Conservation (phyloP, 2,888 invertebrate genomes). For the Phaedon cochleariae region DNA sequence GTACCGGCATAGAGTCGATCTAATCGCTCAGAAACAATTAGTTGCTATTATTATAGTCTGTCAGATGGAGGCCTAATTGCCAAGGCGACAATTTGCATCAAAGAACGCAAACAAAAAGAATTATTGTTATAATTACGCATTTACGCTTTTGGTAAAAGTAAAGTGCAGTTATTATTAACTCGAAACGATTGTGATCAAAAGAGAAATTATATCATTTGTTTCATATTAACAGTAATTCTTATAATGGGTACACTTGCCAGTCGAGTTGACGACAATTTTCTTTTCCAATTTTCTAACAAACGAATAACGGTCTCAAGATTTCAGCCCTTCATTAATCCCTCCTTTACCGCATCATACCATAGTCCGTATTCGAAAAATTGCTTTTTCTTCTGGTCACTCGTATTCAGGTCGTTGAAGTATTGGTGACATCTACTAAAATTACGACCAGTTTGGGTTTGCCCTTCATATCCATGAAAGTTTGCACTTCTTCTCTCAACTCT, state of each 20-base stretch:
- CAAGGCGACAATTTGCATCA: constrained; percentile 1
- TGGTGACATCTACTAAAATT: too few relatives aligned
- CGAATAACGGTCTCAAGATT: neutral
- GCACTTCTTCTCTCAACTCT: too few relatives aligned
- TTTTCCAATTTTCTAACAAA: constrained; percentile 21
- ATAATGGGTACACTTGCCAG: constrained; percentile 4
- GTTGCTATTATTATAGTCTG: neutral
- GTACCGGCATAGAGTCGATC: neutral
- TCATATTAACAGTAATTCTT: constrained; percentile 6
- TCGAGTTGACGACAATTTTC: constrained; percentile 22
- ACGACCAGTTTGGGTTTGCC: too few relatives aligned
- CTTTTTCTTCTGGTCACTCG: too few relatives aligned
- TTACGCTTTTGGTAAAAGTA: constrained; percentile 12
- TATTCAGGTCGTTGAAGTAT: too few relatives aligned
- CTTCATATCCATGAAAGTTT: too few relatives aligned
- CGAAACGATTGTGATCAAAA: neutral
- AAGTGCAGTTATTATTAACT: constrained; percentile 20
- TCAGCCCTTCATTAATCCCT: neutral
- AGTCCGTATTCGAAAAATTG: too few relatives aligned
- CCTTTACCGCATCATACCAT: too few relatives aligned
- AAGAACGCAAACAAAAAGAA: constrained; percentile 12
- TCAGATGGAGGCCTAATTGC: neutral
- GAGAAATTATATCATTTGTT: constrained; percentile 24
- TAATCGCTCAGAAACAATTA: neutral
- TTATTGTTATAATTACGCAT: constrained; percentile 22